Evolutionary conservation across 64 coral and sea anemone species (phyloP).

Genomic region (Hydrozoanthus tunicans): DNA sequence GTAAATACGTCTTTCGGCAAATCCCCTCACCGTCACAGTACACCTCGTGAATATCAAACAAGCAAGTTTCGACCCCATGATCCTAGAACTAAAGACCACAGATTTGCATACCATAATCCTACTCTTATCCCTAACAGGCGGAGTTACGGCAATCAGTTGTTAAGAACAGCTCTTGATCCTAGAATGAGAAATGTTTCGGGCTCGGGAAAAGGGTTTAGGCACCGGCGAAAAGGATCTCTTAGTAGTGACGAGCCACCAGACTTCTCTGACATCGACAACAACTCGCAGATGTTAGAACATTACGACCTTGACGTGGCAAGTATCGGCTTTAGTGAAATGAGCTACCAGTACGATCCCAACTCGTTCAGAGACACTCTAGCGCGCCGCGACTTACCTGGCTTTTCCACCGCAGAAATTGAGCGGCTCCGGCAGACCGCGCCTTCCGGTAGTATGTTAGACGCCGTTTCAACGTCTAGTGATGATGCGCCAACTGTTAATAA

Average conservation of each 20-base stretch:
- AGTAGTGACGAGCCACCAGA: constrained; percentile 86
- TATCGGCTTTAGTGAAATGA: constrained; percentile 82
- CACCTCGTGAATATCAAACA: background rate
- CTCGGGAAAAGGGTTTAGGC: constrained; percentile 41
- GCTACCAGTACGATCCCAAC: constrained; percentile 90
- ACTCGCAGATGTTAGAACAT: constrained; percentile 85
- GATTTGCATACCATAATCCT: constrained; percentile 45
- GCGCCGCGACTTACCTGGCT: constrained; percentile 68
- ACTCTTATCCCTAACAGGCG: constrained; percentile 11
- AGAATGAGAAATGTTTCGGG: constrained; percentile 61
- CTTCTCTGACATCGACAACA: constrained; percentile 92
- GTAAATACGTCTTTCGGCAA: constrained; percentile 9
- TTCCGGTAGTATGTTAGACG: constrained; percentile 89
- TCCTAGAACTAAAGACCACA: constrained; percentile 33
- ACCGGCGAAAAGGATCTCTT: constrained; percentile 63
- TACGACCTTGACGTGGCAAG: constrained; percentile 92
- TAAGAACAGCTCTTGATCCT: constrained; percentile 65
- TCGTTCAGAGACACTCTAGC: constrained; percentile 77
- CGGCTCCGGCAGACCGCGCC: constrained; percentile 76
- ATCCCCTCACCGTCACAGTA: constrained; percentile 20
- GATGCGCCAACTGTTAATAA: constrained; percentile 74
- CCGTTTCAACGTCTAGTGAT: constrained; percentile 82
- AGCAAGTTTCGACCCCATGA: background rate
- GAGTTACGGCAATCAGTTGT: constrained; percentile 41
- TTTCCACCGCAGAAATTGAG: constrained; percentile 78